These are phyloP conservation scores for Trigoniulus corallinus DNA, from an alignment of 1,140 invertebrate species.

Conservation along the genomic window DNA sequence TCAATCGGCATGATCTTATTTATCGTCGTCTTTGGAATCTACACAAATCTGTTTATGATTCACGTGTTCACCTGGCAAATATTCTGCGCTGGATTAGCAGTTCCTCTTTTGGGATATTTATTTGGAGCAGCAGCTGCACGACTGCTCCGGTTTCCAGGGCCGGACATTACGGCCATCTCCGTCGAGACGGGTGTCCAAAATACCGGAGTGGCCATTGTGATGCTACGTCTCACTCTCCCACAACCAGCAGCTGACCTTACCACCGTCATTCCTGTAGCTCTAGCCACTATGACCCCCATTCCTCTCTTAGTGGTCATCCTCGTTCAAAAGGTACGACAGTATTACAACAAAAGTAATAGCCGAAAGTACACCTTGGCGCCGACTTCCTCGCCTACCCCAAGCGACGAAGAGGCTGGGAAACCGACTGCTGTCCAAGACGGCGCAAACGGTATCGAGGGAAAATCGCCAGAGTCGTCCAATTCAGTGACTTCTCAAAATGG, in stretches of 20 bases:
- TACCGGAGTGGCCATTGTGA: constrained; percentile 76
- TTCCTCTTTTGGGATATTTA: constrained; percentile 76
- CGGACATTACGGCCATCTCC: constrained; percentile 64
- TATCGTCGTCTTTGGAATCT: constrained; percentile 75
- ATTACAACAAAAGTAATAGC: background rate
- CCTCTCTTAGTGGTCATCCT: constrained; percentile 39
- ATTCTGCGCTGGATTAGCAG: constrained; percentile 55
- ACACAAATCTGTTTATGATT: constrained; percentile 83
- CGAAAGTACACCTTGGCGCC: background rate
- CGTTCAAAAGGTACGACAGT: constrained; percentile 8
- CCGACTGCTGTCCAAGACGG: too few relatives aligned
- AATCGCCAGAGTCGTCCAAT: too few relatives aligned
- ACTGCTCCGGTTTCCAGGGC: constrained; percentile 38
- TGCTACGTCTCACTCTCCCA: constrained; percentile 38
- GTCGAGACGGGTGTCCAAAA: constrained; percentile 92
- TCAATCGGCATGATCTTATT: constrained; percentile 67
- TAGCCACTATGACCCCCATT: constrained; percentile 83
- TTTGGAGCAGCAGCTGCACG: constrained; percentile 45
- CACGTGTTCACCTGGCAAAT: constrained; percentile 65
- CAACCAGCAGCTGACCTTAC: constrained; percentile 29
- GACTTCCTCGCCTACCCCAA: background rate
- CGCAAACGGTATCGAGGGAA: too few relatives aligned
- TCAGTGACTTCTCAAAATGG: too few relatives aligned
- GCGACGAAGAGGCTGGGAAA: background rate
- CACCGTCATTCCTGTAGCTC: constrained; percentile 62